A percentile compares a stretch with the other conserved stretches of the same genome.
phyloP scores from a whole-genome alignment of 2,888 invertebrate species.

The Cloeon dipterum region DNA sequence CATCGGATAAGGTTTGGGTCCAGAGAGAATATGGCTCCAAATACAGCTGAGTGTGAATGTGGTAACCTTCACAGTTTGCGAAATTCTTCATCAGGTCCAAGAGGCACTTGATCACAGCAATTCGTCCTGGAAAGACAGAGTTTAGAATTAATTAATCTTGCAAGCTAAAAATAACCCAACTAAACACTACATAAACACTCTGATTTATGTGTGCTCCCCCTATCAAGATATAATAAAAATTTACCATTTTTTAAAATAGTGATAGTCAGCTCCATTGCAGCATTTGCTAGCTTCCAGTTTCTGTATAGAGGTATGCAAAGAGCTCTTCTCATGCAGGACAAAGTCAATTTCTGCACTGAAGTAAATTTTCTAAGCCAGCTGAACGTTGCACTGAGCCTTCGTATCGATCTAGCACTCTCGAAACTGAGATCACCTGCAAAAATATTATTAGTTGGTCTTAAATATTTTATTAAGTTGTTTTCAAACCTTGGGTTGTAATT shows the following conservation, averaged over 20 bases:
- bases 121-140: no score
- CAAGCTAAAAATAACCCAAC: no score
- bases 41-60: not conserved
- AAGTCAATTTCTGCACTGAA: not conserved
- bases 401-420: not conserved
- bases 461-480: no score
- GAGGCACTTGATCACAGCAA: not conserved
- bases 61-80: not conserved
- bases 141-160: no score
- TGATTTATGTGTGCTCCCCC: no score
- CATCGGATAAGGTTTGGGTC: not conserved
- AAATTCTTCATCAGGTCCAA: not conserved
- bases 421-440: not conserved
- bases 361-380: not conserved
- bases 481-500: not conserved
- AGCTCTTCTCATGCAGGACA: not conserved
- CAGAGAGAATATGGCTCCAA: not conserved
- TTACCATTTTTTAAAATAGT: not conserved
- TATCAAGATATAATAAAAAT: no score
- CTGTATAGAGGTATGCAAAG: conserved; percentile 1
- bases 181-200: no score
- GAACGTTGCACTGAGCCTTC: not conserved
- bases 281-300: not conserved
- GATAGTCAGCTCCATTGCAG: not conserved
- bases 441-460: no score